Evolutionary conservation across 2,797 vertebrate genomes (phyloP), one percentile per base, ranked within the genome.

Genomic region (Thripadectes ignobilis): DNA sequence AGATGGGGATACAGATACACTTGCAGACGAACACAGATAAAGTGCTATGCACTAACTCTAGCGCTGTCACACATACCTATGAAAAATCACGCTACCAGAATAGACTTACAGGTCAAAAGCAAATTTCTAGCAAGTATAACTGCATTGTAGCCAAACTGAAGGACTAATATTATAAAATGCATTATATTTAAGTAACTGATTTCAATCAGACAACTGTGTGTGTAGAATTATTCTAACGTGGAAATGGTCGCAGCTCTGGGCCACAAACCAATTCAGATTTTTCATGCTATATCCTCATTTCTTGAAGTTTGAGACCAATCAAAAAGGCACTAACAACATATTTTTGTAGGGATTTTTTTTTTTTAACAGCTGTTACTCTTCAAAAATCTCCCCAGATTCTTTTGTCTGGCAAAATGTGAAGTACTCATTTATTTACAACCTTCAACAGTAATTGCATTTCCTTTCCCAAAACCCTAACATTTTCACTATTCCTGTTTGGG

Each of bases 211-310:
- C 43, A 88, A 55, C 36, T 41, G 1, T 36, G 58, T 32, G 21
- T 84, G 48, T 46, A 78, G 66, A 89, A 75, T 86, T 84, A 88
- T 30, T 93, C 54, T 73, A 61, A 89, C 9, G 58, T 85, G 22
- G 54, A 91, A 85, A 63, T 14, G 66, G 73, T 82, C 58, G 75
- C 68, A 89, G 38, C 24, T 91, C 94, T 88, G 72, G 54, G 79
- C 85, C 87, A 59, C 91, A 89, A 95, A 92, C 72, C 55, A 51
- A 84, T 88, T 96, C 65, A 91, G 41, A 66, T 88, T 97, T 94
- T 92, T 96, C 45, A 39, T 55, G 91, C 89, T 75, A 83, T 54
- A 91, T 94, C 78, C 92, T 93, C 71, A 83, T 80, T 88, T 81
- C 65, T 89, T 92, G 58, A 95, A 68, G 36, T 66, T 78, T 49